These are phyloP conservation scores for Dallia pectoralis DNA, from an alignment of 2,797 vertebrate genomes.

Conservation along the genomic window DNA sequence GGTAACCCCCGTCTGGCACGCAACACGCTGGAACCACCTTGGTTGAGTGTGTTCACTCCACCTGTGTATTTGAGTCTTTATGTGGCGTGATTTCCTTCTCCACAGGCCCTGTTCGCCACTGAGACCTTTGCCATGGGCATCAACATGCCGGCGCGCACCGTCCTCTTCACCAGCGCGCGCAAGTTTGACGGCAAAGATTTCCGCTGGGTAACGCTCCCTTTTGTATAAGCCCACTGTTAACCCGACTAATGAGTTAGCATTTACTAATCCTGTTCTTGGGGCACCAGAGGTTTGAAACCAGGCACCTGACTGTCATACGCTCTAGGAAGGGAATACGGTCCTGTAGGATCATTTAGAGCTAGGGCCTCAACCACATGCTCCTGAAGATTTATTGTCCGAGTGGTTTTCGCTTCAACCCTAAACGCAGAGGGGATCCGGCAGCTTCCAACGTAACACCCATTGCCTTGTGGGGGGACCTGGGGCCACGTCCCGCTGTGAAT, in stretches of 20 bases:
- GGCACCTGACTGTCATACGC: too few species aligned
- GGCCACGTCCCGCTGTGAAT: constrained; percentile 29
- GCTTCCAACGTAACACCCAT: constrained; percentile 53
- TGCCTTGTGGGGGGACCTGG: constrained; percentile 66
- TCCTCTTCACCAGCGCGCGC: constrained; percentile 94
- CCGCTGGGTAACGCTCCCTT: constrained; percentile 69
- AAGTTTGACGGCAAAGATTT: constrained; percentile 98
- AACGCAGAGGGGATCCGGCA: constrained; percentile 7
- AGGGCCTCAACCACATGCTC: too few species aligned
- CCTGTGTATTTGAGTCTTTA: background rate
- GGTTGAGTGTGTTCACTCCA: background rate
- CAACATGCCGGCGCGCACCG: constrained; percentile 98
- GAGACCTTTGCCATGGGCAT: constrained; percentile 99
- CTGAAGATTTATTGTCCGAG: too few species aligned
- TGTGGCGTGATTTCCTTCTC: background rate
- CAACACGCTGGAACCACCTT: background rate
- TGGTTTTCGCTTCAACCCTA: too few species aligned
- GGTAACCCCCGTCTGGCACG: constrained; percentile 64
- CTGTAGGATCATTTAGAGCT: too few species aligned
- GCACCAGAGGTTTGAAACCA: background rate
- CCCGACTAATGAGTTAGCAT: too few species aligned
- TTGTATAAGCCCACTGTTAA: background rate
- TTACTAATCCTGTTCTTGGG: background rate
- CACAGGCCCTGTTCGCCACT: constrained; percentile 94
- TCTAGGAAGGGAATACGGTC: too few species aligned